Conservation (phyloP, 2,113 vertebrate species). For the Emydura subglobosa region DNA sequence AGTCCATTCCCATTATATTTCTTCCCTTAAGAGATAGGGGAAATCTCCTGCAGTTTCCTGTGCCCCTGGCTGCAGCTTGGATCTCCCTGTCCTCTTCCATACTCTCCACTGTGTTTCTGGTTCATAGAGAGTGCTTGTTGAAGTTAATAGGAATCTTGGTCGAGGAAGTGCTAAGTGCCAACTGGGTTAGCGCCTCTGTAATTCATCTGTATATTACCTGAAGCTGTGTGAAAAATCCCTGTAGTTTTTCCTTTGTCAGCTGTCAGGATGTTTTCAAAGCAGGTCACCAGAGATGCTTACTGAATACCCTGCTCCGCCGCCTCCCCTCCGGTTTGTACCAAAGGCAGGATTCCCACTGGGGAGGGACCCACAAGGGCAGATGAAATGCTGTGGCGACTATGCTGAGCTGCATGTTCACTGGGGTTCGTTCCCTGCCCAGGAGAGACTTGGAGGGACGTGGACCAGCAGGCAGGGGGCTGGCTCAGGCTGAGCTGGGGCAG, state of each 20-base stretch:
- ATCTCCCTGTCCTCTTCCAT: not conserved
- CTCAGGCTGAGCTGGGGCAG: not conserved
- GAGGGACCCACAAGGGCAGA: not conserved
- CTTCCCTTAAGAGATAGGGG: not conserved
- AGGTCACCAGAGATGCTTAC: not conserved
- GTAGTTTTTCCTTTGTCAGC: not conserved
- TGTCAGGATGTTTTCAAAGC: not conserved
- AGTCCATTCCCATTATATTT: not conserved
- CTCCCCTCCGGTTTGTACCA: not conserved
- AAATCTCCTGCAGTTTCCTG: not conserved
- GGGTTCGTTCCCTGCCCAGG: not conserved
- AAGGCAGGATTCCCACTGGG: not conserved
- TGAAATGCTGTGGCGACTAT: not conserved
- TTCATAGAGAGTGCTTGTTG: not conserved
- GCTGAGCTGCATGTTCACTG: not conserved
- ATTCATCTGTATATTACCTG: not conserved
- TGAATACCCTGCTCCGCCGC: not conserved
- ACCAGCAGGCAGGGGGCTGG: not conserved
- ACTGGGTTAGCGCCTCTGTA: not conserved
- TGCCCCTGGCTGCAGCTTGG: not conserved
- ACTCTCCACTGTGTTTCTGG: not conserved
- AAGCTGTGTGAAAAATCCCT: not conserved
- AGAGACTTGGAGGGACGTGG: not conserved
- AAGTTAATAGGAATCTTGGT: too few relatives aligned
- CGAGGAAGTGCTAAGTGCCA: not conserved